A percentile compares a stretch with the other conserved stretches of the same genome.
Evolutionary conservation across 1,140 invertebrate genomes (phyloP).

Genomic region (Ladona fulva): DNA sequence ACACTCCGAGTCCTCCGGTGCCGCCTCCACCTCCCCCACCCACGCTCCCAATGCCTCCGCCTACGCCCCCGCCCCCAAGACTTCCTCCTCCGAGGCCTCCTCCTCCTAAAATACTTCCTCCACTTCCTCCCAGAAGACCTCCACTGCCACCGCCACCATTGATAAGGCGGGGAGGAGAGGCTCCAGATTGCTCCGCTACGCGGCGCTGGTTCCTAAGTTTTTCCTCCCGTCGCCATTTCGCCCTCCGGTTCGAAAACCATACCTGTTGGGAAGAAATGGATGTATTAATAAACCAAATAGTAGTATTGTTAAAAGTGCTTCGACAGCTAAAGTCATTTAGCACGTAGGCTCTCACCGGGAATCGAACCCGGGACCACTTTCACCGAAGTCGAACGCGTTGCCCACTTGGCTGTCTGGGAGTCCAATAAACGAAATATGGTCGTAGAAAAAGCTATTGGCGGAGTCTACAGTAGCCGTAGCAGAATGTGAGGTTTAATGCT

Average conservation of each 20-base stretch:
- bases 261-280: conserved; percentile 50
- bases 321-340: too few relatives aligned
- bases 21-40: neutral
- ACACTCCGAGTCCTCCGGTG: neutral
- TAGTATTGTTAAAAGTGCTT: too few relatives aligned
- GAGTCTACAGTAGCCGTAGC: too few relatives aligned
- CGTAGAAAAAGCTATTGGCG: too few relatives aligned
- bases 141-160: conserved; percentile 28
- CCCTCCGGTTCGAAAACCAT: conserved; percentile 96
- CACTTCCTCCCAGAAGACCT: conserved; percentile 24
- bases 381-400: too few relatives aligned
- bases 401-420: too few relatives aligned
- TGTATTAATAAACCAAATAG: too few relatives aligned
- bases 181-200: conserved; percentile 35
- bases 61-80: neutral
- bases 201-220: conserved; percentile 86
- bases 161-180: conserved; percentile 42
- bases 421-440: too few relatives aligned
- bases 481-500: too few relatives aligned
- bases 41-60: neutral
- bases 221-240: conserved; percentile 97
- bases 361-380: too few relatives aligned
- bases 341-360: too few relatives aligned
- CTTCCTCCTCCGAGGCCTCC: neutral
- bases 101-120: neutral